Base-by-base conservation (phyloP, 2,113 vertebrate species). In the Hassar affinis region DNA sequence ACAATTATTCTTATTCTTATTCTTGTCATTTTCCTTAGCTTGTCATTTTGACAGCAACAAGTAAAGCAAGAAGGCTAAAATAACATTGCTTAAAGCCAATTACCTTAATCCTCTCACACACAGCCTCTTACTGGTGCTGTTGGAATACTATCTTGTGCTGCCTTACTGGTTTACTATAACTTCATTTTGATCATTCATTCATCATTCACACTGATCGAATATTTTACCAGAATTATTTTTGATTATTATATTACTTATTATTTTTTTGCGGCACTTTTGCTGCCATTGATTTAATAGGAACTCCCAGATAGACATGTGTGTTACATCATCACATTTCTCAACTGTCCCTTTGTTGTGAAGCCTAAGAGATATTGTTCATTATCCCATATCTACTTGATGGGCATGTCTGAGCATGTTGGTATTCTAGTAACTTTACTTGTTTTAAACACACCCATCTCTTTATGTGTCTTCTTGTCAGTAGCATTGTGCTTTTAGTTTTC, bases 1-100 rank as follows among this genome's bases (percentile, higher is more conserved):
- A 78, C n/a, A 15, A 52, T 38, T 2, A 45, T 38, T 42, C 2
- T 42, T 42, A 42, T 42, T 42, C 3, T 42, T 42, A 42, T 42
- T 42, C 2, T 42, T 42, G 12, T 77, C 45, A 42, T 84, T 72
- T 86, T 88, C 68, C 81, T 66, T 56, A 68, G 18, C 72, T 83
- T 84, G 42, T 76, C 78, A 88, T 88, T 20, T 15, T 85, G 79
- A 83, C 51, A 77, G 83, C 72, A 54, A 49, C 51, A 42, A 22
- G 54, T 52, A 80, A 80, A 85, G 62, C 81, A 72, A 74, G 82
- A 85, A 38, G 78, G 85, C 91, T 92, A 91, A 90, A 93, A 86
- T 86, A 81, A 57, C 76, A 84, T 68, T 57, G 45, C 84, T 85
- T 86, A 91, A 93, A 94, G 91, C 92, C 92, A 93, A 93, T 93